Evolutionary conservation across 2,113 vertebrate genomes (phyloP).

Genomic region (Cariama cristata): DNA sequence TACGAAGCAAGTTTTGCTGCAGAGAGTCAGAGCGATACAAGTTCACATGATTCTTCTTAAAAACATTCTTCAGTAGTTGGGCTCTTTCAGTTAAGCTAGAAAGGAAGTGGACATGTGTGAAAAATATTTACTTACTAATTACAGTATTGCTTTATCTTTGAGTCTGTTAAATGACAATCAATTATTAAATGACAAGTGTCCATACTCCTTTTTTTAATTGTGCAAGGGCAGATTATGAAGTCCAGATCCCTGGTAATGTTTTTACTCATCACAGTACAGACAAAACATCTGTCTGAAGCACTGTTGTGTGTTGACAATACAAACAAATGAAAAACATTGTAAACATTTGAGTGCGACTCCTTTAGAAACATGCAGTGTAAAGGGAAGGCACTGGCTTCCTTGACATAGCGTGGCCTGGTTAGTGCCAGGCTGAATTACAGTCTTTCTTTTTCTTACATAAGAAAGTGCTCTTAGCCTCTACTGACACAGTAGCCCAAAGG

Average conservation of each 20-base stretch:
- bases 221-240: background rate
- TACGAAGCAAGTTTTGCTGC: slow-evolving; percentile 96
- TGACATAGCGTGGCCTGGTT: background rate
- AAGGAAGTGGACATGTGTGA: background rate
- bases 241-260: background rate
- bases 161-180: background rate
- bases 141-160: background rate
- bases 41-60: slow-evolving; percentile 96
- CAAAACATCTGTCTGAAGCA: background rate
- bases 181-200: background rate
- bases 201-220: background rate
- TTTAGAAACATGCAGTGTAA: background rate
- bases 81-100: slow-evolving; percentile 93
- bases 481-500: background rate
- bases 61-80: slow-evolving; percentile 97
- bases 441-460: background rate
- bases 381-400: background rate
- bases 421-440: background rate
- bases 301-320: background rate
- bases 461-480: background rate
- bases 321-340: background rate
- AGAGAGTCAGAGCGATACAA: slow-evolving; percentile 93
- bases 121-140: background rate
- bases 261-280: background rate
- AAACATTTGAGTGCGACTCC: background rate